phyloP scores from a whole-genome alignment of 2,113 vertebrate genomes.

The Coracopsis vasa region DNA sequence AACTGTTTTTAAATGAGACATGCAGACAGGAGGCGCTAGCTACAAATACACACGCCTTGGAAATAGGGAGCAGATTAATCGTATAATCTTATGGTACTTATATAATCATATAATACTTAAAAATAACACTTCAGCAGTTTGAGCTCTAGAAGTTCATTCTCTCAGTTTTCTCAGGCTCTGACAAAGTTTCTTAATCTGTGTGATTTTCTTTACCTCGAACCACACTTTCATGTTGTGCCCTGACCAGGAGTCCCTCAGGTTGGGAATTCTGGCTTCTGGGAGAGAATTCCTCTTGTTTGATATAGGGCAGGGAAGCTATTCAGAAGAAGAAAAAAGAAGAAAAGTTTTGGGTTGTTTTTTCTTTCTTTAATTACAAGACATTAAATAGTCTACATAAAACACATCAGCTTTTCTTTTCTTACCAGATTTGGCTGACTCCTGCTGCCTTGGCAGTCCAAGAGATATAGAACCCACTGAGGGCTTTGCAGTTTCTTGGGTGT shows the following conservation, averaged over 20 bases:
- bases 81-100: not conserved
- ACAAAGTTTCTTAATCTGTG: not conserved
- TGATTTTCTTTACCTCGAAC: conserved; percentile 80
- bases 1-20: not conserved
- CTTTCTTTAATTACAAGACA: not conserved
- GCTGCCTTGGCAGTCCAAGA: conserved; percentile 91
- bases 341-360: not conserved
- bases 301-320: conserved; percentile 77
- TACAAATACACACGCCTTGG: not conserved
- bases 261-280: conserved; percentile 84
- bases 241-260: conserved; percentile 83
- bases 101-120: not conserved
- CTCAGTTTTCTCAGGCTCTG: not conserved
- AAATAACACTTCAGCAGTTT: not conserved
- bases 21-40: not conserved
- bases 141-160: not conserved
- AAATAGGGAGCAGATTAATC: not conserved
- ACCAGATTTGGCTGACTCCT: conserved; percentile 91
- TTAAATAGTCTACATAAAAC: not conserved
- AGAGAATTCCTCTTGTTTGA: conserved; percentile 90
- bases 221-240: conserved; percentile 87
- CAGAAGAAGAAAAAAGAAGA: not conserved
- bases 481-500: conserved; percentile 87
- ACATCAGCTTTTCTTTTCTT: conserved; percentile 14
- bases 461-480: conserved; percentile 93